These are phyloP conservation scores for Drosophila borborema DNA, from an alignment of 2,888 invertebrate species.

Conservation along the genomic window DNA sequence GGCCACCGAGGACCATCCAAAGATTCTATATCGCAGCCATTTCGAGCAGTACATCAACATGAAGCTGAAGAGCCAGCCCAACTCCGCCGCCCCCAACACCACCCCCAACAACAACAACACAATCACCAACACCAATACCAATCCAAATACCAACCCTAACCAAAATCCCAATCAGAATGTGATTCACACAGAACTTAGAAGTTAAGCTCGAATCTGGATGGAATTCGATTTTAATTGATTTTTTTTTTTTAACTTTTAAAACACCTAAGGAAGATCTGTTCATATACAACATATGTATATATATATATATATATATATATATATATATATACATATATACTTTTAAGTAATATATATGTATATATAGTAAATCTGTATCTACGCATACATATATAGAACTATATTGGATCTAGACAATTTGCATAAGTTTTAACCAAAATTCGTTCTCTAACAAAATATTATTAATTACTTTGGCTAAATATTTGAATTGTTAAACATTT, in stretches of 20 bases:
- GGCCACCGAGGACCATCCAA: conserved; percentile 61
- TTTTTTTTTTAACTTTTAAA: background rate
- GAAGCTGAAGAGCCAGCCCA: conserved; percentile 37
- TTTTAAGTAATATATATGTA: too few relatives aligned
- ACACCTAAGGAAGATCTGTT: background rate
- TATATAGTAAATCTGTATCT: too few relatives aligned
- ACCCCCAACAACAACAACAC: background rate
- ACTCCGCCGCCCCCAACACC: too few relatives aligned
- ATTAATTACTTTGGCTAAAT: conserved; percentile 6
- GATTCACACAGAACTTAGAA: conserved; percentile 25
- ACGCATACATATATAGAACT: background rate
- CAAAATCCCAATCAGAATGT: background rate
- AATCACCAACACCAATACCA: background rate
- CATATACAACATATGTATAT: background rate
- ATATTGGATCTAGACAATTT: background rate
- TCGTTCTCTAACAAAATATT: background rate
- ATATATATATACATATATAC: conserved; percentile 3
- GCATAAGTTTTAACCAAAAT: background rate
- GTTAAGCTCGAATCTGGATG: conserved; percentile 9
- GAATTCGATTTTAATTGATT: background rate
- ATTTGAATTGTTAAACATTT: conserved; percentile 24
- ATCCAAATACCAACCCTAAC: too few relatives aligned
- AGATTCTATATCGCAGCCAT: conserved; percentile 77
- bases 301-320: background rate
- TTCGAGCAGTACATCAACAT: conserved; percentile 67